Evolutionary conservation across 2,113 vertebrate genomes (phyloP), one percentile per base, ranked within the genome.

Genomic region (Cairina moschata): DNA sequence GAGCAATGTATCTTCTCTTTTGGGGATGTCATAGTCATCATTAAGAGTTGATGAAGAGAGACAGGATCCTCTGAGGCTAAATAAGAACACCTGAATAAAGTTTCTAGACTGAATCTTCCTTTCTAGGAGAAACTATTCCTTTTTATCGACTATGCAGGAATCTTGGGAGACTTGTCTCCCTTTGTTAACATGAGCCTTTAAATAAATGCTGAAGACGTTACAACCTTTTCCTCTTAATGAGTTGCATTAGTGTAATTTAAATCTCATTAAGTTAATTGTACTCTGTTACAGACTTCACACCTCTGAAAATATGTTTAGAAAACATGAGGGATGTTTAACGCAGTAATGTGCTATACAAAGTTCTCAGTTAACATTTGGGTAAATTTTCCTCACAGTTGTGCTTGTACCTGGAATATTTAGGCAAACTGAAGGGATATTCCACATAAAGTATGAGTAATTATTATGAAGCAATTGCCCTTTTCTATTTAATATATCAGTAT

Each of bases 201-300:
- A 92, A 32, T 78, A 92, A 88, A 73, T 91, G 65, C 79, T 94
- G 62, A 92, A 65, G 83, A 68, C 42, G 59, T 90, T 59, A 67
- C 65, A 95, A 93, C 84, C 73, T 91, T 74, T 90, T 78, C 56
- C 56, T 88, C 55, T 60, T 93, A 88, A 94, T 93, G 88, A 94
- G 60, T 42, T 97, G 65, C 80, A 86, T 94, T 93, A 93, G 29
- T 72, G 83, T 78, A 95, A 93, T 94, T 92, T 90, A 90, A 90
- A 95, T 90, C 91, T 92, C 83, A 92, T 96, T 93, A 96, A 81
- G 80, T 56, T 94, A 92, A 94, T 91, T 93, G 86, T 81, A 92
- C 56, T 77, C 67, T 81, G 54, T 83, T 92, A 40, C 40, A 95
- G 60, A 82, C 26, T 74, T 75, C 2, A 2, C 29, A 65, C 83